Evolutionary conservation across 2,113 vertebrate species (phyloP), one percentile per base, ranked within the genome.

Genomic region (Marcusenius ussheri): DNA sequence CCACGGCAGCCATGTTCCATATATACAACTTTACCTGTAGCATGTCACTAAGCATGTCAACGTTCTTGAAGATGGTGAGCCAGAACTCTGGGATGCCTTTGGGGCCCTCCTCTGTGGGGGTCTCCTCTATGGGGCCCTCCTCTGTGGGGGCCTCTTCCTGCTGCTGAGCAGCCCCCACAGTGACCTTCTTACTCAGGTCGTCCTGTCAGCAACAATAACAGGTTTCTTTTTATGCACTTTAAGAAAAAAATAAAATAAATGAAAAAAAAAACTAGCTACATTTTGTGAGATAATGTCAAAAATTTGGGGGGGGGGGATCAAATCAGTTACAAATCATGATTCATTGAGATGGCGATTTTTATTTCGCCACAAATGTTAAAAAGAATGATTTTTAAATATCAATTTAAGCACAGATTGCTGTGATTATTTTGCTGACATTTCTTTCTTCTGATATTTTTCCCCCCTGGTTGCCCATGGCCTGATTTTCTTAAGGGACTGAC

Each of bases 31-130:
- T 50, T 93, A 99, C 98, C 96, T 99, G 98, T 31, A 99, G 96
- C 94, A 99, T 95, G 93, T 99, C 98, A 88, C 97, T 97, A 89
- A 99, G 96, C 97, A 99, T 98, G 92, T 99, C 98, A 92, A 99
- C 98, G 2, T 97, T 99, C 93, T 97, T 98, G 92, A 99, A 99
- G 93, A 99, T 97, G 86, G 98, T 98, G 56, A 99, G 97, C 98
- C 98, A 99, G 95, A 99, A 99, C 91, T 98, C 98, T 0, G 98
- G 98, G 87, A 99, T 97, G 92, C 98, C 98, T 94, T 96, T 98
- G 50, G 97, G 95, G 90, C 96, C 96, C 86, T 96, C 94, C 89
- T 96, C 96, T 8, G 50, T 42, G 13, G 49, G n/a, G 5, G 2
- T 10, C 45, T 45, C 80, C 39, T 31, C 80, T 74, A 94, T 6